Conservation (phyloP, 2,888 invertebrate species). For the Sthenelais limicola region DNA sequence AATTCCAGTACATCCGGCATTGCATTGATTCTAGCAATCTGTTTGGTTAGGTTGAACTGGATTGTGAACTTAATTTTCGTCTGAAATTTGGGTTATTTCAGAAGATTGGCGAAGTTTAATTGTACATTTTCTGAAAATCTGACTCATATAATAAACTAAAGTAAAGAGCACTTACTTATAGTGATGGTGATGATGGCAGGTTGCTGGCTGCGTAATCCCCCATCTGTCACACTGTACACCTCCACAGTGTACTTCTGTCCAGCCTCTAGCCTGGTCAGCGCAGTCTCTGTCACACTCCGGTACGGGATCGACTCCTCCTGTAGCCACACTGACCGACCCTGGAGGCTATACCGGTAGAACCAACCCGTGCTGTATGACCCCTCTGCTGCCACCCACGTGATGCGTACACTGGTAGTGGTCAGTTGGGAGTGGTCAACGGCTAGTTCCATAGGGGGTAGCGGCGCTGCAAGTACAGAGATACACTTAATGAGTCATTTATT, state of each 20-base stretch:
- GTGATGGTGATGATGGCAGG: conserved; percentile 10
- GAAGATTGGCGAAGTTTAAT: no score
- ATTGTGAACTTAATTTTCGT: no score
- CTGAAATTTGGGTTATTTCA: no score
- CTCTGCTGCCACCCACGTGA: not conserved
- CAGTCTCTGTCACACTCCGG: not conserved
- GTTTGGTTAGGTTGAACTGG: no score
- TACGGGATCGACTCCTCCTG: not conserved
- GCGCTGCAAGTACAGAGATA: no score
- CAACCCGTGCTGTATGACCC: not conserved
- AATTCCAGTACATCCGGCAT: no score
- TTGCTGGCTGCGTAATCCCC: not conserved
- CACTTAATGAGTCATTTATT: no score
- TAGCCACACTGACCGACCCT: not conserved
- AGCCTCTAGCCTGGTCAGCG: not conserved
- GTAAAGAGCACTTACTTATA: conserved; percentile 10
- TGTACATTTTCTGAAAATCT: no score
- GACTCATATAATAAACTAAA: no score
- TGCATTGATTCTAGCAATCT: no score
- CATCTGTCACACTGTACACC: conserved; percentile 22
- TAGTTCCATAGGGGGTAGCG: conserved; percentile 4
- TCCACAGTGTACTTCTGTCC: conserved; percentile 15
- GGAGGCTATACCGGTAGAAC: not conserved
- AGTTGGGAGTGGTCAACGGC: not conserved
- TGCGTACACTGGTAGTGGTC: not conserved